Base-by-base conservation (phyloP, 1,140 invertebrate species). In the Eueides isabella region DNA sequence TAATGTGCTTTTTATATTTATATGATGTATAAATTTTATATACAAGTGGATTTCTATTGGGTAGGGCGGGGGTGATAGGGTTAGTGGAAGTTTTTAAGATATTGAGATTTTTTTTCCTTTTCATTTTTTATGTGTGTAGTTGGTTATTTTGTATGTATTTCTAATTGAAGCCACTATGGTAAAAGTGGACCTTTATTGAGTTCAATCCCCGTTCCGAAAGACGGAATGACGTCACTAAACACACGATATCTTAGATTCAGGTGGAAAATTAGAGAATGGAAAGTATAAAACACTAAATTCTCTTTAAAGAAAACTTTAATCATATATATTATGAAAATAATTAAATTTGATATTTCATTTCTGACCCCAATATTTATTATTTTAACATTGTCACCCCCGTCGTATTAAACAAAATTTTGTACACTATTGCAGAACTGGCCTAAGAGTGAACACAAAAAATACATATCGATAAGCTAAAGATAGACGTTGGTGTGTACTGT, bases 11-110 rank as follows among this genome's bases (percentile, higher is more conserved):
- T 38, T 26, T 55, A 55, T 55, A 55, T 55, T 55, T 55, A 55
- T 55, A 55, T 55, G 26, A n/a, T 55, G n/a, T 55, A 55, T 55
- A 55, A 9, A 55, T 55, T 55, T 55, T 55, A 55, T 55, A 55
- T 55, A 55, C 48, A 55, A 7, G n/a, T 26, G 7, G 9, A 55
- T 55, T n/a, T 55, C 48, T 55, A 55, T 11, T 26, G 48, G 19
- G 48, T 55, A 23, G 19, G 48, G 6, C 7, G 48, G 48, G 48
- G 19, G 19, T 55, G 48, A 55, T 23, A 55, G 19, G 48, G 2
- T 9, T 23, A 55, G 48, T 55, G 19, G 19, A 2, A 11, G 48
- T 55, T 23, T 55, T 55, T 11, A 55, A n/a, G n/a, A 38, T 16
- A 38, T n/a, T n/a, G n/a, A n/a, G n/a, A n/a, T n/a, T n/a, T n/a